Percentiles rank a stretch among this genome's conserved stretches.
Evolutionary conservation across 2,797 vertebrate species (phyloP).

Genomic region (Catharus ustulatus): DNA sequence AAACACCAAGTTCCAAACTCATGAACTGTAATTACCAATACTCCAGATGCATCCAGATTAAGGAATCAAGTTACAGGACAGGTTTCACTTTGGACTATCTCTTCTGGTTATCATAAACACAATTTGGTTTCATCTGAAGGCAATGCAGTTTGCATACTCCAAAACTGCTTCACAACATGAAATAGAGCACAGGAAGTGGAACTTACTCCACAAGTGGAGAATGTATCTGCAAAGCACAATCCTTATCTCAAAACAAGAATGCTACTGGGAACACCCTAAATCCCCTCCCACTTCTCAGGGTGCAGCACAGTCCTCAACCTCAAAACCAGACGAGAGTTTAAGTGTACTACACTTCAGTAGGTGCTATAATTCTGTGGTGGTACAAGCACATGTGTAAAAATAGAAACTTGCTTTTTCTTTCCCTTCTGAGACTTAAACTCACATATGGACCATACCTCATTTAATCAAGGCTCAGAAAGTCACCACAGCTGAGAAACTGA

Average conservation of each 20-base stretch:
- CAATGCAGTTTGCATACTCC: neutral
- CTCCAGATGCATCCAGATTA: neutral
- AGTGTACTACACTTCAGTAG: neutral
- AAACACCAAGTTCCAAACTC: neutral
- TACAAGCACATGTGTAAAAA: neutral
- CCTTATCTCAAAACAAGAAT: neutral
- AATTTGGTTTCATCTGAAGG: neutral
- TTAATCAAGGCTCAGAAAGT: neutral
- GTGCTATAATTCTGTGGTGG: neutral
- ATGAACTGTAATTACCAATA: neutral
- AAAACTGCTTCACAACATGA: neutral
- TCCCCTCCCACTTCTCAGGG: neutral
- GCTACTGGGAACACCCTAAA: neutral
- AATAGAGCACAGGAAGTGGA: neutral
- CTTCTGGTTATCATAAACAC: constrained; percentile 1
- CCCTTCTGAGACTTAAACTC: neutral
- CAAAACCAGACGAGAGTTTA: neutral
- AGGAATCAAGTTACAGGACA: constrained; percentile 23
- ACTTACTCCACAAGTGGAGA: neutral
- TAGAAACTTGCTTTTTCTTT: neutral
- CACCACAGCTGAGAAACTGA: neutral
- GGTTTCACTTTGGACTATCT: constrained; percentile 26
- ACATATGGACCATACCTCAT: neutral
- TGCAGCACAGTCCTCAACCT: neutral
- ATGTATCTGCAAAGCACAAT: constrained; percentile 1